Conservation (phyloP, 2,797 vertebrate genomes). For the Crenichthys baileyi region DNA sequence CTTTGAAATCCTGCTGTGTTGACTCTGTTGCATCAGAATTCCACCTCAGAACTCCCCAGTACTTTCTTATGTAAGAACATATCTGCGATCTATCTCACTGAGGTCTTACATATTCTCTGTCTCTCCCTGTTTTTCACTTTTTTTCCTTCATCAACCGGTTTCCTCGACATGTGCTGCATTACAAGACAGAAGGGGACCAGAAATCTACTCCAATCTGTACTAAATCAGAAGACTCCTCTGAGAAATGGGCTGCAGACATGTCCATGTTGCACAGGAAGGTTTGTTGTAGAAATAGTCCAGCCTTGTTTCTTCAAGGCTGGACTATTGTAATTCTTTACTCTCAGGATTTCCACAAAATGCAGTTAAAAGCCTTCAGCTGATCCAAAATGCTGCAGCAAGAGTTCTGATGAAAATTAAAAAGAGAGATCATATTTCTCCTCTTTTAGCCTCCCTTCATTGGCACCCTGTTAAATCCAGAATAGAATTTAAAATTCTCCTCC, state of each 20-base stretch:
- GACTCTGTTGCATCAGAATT: conserved; percentile 57
- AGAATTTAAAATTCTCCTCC: too few relatives aligned
- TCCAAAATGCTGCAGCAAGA: too few relatives aligned
- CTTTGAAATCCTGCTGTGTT: conserved; percentile 59
- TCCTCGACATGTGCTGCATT: conserved; percentile 32
- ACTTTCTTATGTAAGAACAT: conserved; percentile 47
- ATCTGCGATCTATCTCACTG: conserved; percentile 43
- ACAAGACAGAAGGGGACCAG: conserved; percentile 31
- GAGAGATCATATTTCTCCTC: too few relatives aligned
- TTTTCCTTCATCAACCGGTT: conserved; percentile 17
- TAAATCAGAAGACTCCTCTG: conserved; percentile 34
- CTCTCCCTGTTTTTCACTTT: conserved; percentile 10
- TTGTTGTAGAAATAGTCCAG: neutral
- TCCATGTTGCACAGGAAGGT: neutral
- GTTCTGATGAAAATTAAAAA: too few relatives aligned
- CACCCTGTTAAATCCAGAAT: too few relatives aligned
- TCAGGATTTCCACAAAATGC: too few relatives aligned
- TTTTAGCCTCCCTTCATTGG: too few relatives aligned
- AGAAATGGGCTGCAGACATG: conserved; percentile 2
- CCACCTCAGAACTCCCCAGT: too few relatives aligned
- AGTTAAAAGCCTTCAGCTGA: too few relatives aligned
- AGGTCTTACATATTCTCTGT: conserved; percentile 31
- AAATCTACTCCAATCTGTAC: conserved; percentile 40
- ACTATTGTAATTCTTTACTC: too few relatives aligned
- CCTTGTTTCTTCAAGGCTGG: too few relatives aligned